A percentile compares a stretch with the other conserved stretches of the same genome.
Evolutionary conservation across 1,140 invertebrate species (phyloP).

Genomic region (Cheumatopsyche charites): DNA sequence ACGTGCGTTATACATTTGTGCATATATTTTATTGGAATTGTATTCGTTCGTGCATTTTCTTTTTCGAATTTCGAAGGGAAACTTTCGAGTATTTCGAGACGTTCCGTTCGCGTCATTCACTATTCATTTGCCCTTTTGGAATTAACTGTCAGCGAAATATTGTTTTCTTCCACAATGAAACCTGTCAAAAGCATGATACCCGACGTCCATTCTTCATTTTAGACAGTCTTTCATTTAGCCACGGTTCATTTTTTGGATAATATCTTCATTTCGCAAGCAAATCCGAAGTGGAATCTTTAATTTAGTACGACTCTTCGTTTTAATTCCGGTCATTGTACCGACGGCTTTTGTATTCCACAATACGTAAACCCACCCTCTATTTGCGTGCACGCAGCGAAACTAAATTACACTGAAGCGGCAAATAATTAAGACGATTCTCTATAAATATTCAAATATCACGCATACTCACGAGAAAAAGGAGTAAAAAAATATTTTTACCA

Average conservation of each 20-base stretch:
- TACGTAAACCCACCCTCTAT: too few species aligned
- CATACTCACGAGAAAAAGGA: too few species aligned
- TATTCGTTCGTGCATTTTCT: not conserved
- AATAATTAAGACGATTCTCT: too few species aligned
- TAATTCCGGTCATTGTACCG: too few species aligned
- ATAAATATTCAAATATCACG: too few species aligned
- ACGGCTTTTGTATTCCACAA: too few species aligned
- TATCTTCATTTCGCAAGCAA: slow-evolving; percentile 21
- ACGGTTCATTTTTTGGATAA: slow-evolving; percentile 23
- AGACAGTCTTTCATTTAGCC: slow-evolving; percentile 22
- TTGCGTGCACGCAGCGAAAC: too few species aligned
- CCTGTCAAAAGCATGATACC: slow-evolving; percentile 24
- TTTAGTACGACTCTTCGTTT: too few species aligned
- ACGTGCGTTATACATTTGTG: not conserved
- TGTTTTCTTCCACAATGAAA: slow-evolving; percentile 27
- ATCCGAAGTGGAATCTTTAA: too few species aligned
- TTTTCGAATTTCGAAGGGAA: not conserved
- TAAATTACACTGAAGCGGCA: too few species aligned
- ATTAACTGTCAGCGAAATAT: slow-evolving; percentile 28
- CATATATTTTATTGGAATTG: not conserved
- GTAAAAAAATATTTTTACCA: too few species aligned
- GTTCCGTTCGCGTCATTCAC: slow-evolving; percentile 19
- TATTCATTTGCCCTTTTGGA: slow-evolving; percentile 27
- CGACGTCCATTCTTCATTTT: slow-evolving; percentile 26
- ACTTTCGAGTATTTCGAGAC: slow-evolving; percentile 13